Conservation (phyloP, 2,113 vertebrate species). For the Oreocharis arfaki region DNA sequence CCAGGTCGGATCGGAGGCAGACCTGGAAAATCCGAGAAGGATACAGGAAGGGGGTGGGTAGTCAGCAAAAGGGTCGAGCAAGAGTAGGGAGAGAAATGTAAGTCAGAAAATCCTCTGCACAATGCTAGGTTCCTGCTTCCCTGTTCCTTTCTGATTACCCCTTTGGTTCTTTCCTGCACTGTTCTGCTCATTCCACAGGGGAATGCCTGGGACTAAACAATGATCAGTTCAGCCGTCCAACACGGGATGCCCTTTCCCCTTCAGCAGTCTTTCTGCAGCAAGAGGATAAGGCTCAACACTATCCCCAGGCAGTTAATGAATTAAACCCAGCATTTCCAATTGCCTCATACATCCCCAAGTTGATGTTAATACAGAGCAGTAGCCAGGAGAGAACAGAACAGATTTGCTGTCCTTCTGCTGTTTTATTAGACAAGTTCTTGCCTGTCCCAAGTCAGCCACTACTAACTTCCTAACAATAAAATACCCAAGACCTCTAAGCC, state of each 20-base stretch:
- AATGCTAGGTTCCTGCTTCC: background rate
- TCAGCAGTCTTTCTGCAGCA: background rate
- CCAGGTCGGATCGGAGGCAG: constrained; percentile 84
- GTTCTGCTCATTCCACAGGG: background rate
- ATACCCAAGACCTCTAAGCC: background rate
- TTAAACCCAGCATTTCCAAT: constrained; percentile 12
- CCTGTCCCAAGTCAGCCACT: background rate
- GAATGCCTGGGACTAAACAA: background rate
- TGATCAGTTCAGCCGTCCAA: background rate
- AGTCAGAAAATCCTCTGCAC: background rate
- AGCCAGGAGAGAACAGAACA: background rate
- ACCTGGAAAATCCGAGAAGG: constrained; percentile 72
- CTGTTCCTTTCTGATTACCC: background rate
- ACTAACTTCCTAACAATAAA: background rate
- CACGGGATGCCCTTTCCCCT: background rate
- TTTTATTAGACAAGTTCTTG: background rate
- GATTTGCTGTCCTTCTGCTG: background rate
- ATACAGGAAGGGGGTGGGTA: background rate
- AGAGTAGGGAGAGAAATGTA: constrained; percentile 23
- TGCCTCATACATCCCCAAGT: background rate
- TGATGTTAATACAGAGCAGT: background rate
- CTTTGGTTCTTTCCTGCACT: background rate
- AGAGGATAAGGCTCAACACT: background rate
- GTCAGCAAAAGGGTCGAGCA: background rate
- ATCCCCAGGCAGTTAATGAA: background rate